A percentile compares a stretch with the other conserved stretches of the same genome.
Conservation (phyloP, 2,888 invertebrate species). For the Ernsta delagoae region DNA sequence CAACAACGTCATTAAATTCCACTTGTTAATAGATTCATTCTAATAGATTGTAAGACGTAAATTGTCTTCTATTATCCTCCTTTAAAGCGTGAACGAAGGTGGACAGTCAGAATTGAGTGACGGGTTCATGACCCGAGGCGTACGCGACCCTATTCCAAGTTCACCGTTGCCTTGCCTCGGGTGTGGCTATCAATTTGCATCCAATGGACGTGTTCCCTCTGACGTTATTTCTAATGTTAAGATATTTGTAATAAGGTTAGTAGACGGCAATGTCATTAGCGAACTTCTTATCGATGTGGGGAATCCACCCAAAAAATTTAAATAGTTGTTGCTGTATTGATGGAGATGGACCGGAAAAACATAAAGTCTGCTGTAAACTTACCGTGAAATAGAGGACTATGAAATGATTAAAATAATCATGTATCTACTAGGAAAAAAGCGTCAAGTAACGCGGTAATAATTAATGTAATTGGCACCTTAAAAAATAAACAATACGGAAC, state of each 20-base stretch:
- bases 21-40: slow-evolving; percentile 25
- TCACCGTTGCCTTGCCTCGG: slow-evolving; percentile 53
- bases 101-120: slow-evolving; percentile 49
- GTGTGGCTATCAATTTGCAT: slow-evolving; percentile 64
- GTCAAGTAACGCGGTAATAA: slow-evolving; percentile 10
- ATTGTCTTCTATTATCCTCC: slow-evolving; percentile 41
- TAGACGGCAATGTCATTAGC: slow-evolving; percentile 49
- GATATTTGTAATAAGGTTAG: slow-evolving; percentile 46
- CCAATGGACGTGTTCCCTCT: slow-evolving; percentile 49
- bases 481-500: slow-evolving; percentile 24
- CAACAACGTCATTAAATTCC: slow-evolving; percentile 8
- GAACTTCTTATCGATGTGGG: slow-evolving; percentile 17
- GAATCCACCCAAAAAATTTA: slow-evolving; percentile 16
- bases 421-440: slow-evolving; percentile 16
- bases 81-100: slow-evolving; percentile 45
- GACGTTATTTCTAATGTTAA: slow-evolving; percentile 36
- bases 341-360: neutral
- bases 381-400: neutral
- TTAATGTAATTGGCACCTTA: slow-evolving; percentile 21
- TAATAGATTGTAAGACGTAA: slow-evolving; percentile 32
- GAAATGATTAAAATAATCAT: slow-evolving; percentile 4
- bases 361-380: neutral
- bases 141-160: slow-evolving; percentile 66
- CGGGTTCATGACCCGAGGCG: slow-evolving; percentile 64
- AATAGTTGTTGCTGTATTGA: neutral